Base-by-base conservation (phyloP, 2,888 invertebrate species). In the Diplolepis rosae region DNA sequence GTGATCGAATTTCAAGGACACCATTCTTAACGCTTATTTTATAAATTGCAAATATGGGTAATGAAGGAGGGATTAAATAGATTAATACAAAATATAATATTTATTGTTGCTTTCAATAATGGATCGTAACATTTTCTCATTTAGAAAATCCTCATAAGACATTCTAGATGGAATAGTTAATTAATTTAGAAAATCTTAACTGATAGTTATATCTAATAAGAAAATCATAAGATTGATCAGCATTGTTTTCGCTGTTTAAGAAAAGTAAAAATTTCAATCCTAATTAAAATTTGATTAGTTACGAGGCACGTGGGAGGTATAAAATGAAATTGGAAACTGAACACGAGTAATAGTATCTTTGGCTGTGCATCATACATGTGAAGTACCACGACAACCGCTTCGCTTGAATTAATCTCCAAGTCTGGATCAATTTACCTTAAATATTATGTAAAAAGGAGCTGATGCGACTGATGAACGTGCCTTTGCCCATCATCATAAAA, bases 391-490 rank as follows among this genome's bases (percentile, higher is more conserved):
- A 28, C 51, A 51, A 27, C 24, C 70, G 51, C 52, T 50, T 66
- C 71, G 70, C 77, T 82, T 78, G 82, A 83, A 80, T 82, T 80
- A 80, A 82, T 51, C 79, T 77, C 66, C 54, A 51, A 73, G 73
- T 79, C 74, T 71, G 80, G 80, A 79, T 83, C 82, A 76, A 77
- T 79, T 83, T 82, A 83, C 82, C 72, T 81, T 75, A 78, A 82
- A 81, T 77, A 77, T 77, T 75, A 69, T 76, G 71, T 74, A 66
- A 74, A 72, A 76, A 72, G 24, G 9, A 50, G 22, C 22, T 50
- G 50, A 50, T 50, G 50, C 13, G 50, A 24, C 4, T 11, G 27
- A 50, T 50, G 7, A 18, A 18, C 7, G 15, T 15, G 7, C 15
- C 45, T 15, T 7, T n/a, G 15, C 2, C 7, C 45, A 48, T 15